Evolutionary conservation across 2,113 vertebrate species (phyloP).

Genomic region (Rhizomys pruinosus): DNA sequence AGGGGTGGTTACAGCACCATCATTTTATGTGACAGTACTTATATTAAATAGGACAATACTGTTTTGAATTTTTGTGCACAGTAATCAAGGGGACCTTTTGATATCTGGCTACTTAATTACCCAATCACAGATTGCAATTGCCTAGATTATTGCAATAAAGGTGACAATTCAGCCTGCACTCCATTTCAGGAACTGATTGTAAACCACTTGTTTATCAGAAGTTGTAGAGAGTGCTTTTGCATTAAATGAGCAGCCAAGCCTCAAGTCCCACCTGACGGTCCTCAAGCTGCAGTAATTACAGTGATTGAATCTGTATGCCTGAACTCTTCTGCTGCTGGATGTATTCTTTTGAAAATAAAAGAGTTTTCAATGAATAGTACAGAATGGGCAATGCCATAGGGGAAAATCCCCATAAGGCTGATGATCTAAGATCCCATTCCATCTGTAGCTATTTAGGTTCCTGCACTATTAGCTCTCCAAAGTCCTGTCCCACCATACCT

Average conservation of each 20-base stretch:
- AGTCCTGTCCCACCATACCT: neutral
- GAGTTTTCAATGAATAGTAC: conserved; percentile 41
- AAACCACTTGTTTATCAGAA: conserved; percentile 65
- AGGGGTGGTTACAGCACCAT: neutral
- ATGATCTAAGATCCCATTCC: neutral
- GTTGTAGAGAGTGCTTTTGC: conserved; percentile 75
- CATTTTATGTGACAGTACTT: neutral
- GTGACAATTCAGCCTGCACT: neutral
- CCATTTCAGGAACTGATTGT: neutral
- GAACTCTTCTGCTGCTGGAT: conserved; percentile 3
- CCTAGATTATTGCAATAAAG: conserved; percentile 9
- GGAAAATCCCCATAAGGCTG: neutral
- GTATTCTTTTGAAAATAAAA: conserved; percentile 56
- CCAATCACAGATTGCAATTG: neutral
- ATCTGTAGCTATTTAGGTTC: neutral
- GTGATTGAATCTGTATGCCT: neutral
- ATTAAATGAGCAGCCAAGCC: conserved; percentile 76
- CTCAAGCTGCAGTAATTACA: conserved; percentile 82
- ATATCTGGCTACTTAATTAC: neutral
- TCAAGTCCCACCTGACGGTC: conserved; percentile 84
- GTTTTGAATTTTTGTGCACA: neutral
- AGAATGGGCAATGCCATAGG: neutral
- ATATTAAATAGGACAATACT: neutral
- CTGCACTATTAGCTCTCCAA: neutral
- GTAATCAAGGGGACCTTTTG: neutral